phyloP scores from a whole-genome alignment of 1,140 invertebrate species.

The Trachymyrmex septentrionalis region DNA sequence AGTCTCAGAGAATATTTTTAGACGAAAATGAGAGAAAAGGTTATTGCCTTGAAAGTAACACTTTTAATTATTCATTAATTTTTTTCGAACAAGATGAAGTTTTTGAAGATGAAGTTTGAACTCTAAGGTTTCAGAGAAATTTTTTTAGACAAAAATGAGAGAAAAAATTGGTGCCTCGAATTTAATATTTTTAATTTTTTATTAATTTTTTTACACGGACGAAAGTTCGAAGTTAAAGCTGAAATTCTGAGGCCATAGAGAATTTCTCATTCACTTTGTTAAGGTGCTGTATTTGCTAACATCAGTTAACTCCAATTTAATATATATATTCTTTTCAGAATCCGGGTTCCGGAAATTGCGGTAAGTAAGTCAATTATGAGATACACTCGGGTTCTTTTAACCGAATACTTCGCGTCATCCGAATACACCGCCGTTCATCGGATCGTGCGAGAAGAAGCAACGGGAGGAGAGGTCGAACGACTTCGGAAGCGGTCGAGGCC shows the following conservation, averaged over 20 bases:
- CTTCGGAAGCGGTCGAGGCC: slow-evolving; percentile 82
- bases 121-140: not conserved
- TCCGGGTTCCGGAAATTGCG: not conserved
- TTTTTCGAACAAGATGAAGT: not conserved
- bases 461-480: slow-evolving; percentile 73
- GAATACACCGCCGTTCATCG: not conserved
- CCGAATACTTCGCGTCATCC: not conserved
- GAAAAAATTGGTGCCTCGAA: no score
- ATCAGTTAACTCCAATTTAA: slow-evolving; percentile 3
- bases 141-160: no score
- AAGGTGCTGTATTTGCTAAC: not conserved
- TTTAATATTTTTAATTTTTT: no score
- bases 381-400: slow-evolving; percentile 7
- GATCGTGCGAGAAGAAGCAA: slow-evolving; percentile 44
- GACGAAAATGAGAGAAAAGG: no score
- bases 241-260: no score
- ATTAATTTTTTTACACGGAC: no score
- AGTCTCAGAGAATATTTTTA: no score
- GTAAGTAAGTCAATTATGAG: not conserved
- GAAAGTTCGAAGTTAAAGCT: no score
- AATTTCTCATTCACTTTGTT: not conserved
- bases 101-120: not conserved
- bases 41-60: not conserved
- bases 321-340: not conserved
- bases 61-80: not conserved